Percentiles rank a stretch among this genome's conserved stretches.
phyloP scores from a whole-genome alignment of 2,797 vertebrate species.

The Ctenopoma multispine region DNA sequence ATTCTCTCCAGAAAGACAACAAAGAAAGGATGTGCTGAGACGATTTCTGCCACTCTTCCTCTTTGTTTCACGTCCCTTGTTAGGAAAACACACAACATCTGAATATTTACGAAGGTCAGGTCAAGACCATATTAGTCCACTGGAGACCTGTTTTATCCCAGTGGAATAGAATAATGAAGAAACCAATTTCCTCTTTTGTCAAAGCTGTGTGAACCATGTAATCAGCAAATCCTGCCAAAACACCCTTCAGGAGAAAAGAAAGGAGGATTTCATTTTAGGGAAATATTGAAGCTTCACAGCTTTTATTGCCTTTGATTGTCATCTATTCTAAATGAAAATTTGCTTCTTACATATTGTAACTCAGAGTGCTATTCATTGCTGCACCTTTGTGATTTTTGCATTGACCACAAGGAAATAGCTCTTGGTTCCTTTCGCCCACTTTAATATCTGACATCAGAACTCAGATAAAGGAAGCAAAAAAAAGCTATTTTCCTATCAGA shows the following conservation, averaged over 20 bases:
- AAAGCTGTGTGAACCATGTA: constrained; percentile 58
- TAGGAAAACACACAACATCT: constrained; percentile 35
- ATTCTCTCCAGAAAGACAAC: constrained; percentile 26
- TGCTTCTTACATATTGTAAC: constrained; percentile 45
- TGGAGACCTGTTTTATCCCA: constrained; percentile 62
- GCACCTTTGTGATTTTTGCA: constrained; percentile 26
- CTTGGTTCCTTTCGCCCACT: constrained; percentile 53
- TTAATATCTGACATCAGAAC: constrained; percentile 55
- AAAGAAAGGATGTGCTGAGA: constrained; percentile 4
- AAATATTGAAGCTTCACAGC: constrained; percentile 61
- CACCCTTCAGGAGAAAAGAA: constrained; percentile 46
- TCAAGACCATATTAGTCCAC: constrained; percentile 58
- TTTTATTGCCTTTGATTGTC: constrained; percentile 68
- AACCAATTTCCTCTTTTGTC: constrained; percentile 75
- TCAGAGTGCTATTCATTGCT: constrained; percentile 35
- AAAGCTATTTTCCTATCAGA: constrained; percentile 44
- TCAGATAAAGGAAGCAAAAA: constrained; percentile 13
- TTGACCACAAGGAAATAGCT: constrained; percentile 46
- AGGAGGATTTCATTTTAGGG: constrained; percentile 61
- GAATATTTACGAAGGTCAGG: constrained; percentile 61
- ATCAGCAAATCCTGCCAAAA: constrained; percentile 64
- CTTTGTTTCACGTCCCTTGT: constrained; percentile 47
- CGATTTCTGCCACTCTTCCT: constrained; percentile 26
- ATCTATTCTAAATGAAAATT: constrained; percentile 67
- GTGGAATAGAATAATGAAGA: constrained; percentile 64